These are phyloP conservation scores for Holotrichia oblita DNA, from an alignment of 1,140 invertebrate genomes.

Conservation along the genomic window DNA sequence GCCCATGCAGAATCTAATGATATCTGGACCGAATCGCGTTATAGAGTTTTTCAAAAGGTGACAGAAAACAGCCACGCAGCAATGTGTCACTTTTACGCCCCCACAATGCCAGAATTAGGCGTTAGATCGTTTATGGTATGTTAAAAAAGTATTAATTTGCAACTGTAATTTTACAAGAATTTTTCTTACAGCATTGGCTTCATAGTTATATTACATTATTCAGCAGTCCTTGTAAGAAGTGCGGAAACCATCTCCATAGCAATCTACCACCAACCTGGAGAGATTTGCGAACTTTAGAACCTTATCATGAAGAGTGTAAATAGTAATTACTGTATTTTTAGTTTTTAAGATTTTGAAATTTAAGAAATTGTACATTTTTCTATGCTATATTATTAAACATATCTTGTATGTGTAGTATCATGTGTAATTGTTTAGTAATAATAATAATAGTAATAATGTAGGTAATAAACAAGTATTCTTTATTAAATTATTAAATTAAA, in stretches of 20 bases:
- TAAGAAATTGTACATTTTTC: too few relatives aligned
- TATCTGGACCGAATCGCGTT: constrained; percentile 90
- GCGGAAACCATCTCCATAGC: constrained; percentile 85
- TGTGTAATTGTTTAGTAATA: neutral
- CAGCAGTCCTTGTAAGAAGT: constrained; percentile 88
- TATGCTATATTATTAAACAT: neutral
- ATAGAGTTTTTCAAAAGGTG: constrained; percentile 92
- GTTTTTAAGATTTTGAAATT: too few relatives aligned
- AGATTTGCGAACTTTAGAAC: constrained; percentile 88
- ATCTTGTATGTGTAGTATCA: neutral
- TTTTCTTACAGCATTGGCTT: constrained; percentile 79
- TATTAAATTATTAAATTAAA: neutral
- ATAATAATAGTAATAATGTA: neutral
- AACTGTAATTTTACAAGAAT: neutral
- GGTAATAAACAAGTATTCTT: neutral
- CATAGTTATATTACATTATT: constrained; percentile 90
- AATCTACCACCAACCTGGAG: constrained; percentile 93
- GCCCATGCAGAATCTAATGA: constrained; percentile 78
- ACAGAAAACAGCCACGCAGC: constrained; percentile 96
- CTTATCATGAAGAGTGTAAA: constrained; percentile 95
- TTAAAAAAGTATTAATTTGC: constrained; percentile 48
- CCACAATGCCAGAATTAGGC: constrained; percentile 86
- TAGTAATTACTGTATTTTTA: constrained; percentile 44
- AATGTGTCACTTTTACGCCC: constrained; percentile 94
- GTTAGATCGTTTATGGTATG: constrained; percentile 88